phyloP scores from a whole-genome alignment of 2,888 invertebrate species.

The Pelosia muscerda region DNA sequence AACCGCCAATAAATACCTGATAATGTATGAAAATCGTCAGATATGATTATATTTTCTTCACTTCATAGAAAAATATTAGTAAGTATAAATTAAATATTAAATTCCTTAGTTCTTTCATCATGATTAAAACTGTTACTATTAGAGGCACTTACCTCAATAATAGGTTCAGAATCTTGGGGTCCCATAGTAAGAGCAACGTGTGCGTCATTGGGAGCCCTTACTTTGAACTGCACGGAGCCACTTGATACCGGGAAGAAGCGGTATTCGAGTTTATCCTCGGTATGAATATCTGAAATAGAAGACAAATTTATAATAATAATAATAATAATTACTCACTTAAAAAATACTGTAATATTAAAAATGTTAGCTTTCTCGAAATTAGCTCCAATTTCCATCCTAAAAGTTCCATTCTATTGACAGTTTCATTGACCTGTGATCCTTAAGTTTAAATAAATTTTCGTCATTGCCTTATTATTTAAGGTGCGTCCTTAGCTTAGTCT shows the following conservation, averaged over 20 bases:
- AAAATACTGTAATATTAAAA: too few relatives aligned
- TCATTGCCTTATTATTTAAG: conserved; percentile 59
- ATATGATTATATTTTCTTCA: not conserved
- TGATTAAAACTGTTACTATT: not conserved
- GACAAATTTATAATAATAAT: conserved; percentile 27
- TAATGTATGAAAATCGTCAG: conserved; percentile 18
- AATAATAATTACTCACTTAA: too few relatives aligned
- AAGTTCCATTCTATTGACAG: not conserved
- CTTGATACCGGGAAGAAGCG: conserved; percentile 91
- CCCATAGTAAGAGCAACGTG: conserved; percentile 93
- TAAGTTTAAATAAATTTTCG: conserved; percentile 19
- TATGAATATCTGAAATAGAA: conserved; percentile 90
- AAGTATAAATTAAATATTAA: too few relatives aligned
- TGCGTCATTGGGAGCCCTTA: conserved; percentile 93
- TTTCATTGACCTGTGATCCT: not conserved
- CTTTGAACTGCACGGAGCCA: conserved; percentile 91
- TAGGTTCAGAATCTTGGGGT: conserved; percentile 90
- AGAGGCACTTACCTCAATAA: conserved; percentile 89
- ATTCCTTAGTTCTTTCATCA: not conserved
- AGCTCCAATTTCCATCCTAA: not conserved
- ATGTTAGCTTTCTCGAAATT: not conserved
- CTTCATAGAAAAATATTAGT: too few relatives aligned
- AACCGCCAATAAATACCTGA: conserved; percentile 94
- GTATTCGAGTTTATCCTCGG: conserved; percentile 94
- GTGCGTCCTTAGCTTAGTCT: conserved; percentile 60